Evolutionary conservation across 2,113 vertebrate genomes (phyloP), one percentile per base, ranked within the genome.

Genomic region (Nothocercus julius): DNA sequence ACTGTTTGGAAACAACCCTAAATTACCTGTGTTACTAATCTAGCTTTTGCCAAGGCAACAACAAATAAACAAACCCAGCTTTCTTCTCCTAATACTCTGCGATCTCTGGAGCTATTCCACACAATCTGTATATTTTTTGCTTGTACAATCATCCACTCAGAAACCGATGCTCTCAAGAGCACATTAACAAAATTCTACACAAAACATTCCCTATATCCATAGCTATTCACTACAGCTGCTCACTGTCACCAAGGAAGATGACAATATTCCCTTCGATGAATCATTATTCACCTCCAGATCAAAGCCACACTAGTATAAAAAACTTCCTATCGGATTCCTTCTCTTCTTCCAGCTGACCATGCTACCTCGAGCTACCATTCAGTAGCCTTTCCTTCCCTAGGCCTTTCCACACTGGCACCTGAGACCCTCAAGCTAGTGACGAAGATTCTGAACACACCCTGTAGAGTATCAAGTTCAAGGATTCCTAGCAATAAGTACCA

Each of bases 311-410:
- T 59, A 36, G 25, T 11, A 36, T 0, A 44, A 51, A 15, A 14
- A 81, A 58, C 7, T 61, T 32, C 38, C 76, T 73, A 58, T 51
- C 61, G 1, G 2, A 3, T 36, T 77, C 42, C 51, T 30, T 30
- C 42, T 64, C 72, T 79, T 74, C 76, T 88, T 53, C 77, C 89
- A 92, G 91, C 75, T 80, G 85, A 51, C 76, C 49, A 3, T 3
- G 14, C 58, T 80, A n/a, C 68, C 80, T 63, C 54, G 32, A 66
- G 38, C 42, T 64, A 91, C 15, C 21, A 32, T 14, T 64, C 62
- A 36, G 38, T 9, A 28, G 28, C 32, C 49, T 24, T 49, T 22
- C 49, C 49, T 49, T 42, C 58, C 40, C 40, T 4, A 62, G 36
- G 11, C 61, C 9, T 13, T 67, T 1, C 27, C 30, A 15, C 10